Evolutionary conservation across 2,113 vertebrate species (phyloP).

Genomic region (Ariopsis seemanni): DNA sequence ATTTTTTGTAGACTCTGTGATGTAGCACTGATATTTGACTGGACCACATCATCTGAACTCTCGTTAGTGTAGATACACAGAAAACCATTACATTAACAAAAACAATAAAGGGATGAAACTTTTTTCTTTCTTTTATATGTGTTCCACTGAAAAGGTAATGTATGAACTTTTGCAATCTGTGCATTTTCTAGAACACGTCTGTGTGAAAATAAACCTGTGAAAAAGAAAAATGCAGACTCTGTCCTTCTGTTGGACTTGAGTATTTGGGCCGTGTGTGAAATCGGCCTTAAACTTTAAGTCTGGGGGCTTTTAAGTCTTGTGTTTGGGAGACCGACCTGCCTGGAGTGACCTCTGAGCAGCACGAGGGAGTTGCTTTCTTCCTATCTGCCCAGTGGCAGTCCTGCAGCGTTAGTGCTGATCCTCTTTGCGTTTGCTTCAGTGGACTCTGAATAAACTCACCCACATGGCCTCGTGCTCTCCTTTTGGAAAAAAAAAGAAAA

Average conservation of each 20-base stretch:
- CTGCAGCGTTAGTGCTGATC: constrained; percentile 89
- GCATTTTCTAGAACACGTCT: background rate
- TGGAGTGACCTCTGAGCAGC: constrained; percentile 89
- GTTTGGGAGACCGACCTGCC: constrained; percentile 51
- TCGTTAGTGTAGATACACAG: background rate
- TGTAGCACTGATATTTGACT: background rate
- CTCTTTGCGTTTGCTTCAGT: constrained; percentile 84
- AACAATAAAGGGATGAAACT: background rate
- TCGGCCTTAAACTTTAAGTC: background rate
- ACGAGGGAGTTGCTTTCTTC: constrained; percentile 83
- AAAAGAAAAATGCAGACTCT: background rate
- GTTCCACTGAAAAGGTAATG: background rate
- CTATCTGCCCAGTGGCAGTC: constrained; percentile 83
- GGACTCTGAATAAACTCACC: constrained; percentile 85
- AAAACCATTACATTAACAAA: background rate
- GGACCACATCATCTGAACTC: background rate
- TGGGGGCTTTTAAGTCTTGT: background rate
- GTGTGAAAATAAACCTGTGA: background rate
- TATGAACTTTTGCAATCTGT: background rate
- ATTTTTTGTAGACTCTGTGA: background rate
- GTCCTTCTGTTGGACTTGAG: background rate
- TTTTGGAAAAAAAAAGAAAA: constrained; percentile 28
- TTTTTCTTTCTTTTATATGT: background rate
- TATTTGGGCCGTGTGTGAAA: background rate
- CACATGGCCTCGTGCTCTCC: constrained; percentile 81